These are phyloP conservation scores for Parotia lawesii DNA, from an alignment of 2,113 vertebrate species.

Conservation along the genomic window DNA sequence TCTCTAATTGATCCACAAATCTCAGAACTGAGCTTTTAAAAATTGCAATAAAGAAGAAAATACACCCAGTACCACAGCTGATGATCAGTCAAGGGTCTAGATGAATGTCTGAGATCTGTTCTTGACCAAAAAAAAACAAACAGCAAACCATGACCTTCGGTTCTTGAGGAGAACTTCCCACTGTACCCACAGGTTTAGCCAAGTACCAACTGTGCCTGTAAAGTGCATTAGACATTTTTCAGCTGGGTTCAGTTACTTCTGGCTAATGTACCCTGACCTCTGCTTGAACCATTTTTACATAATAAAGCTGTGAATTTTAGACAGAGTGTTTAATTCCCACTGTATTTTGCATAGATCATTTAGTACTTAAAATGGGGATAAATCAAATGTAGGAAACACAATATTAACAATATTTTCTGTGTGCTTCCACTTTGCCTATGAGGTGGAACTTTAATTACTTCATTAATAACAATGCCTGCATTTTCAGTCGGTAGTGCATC, in stretches of 20 bases:
- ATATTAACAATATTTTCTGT: slow-evolving; percentile 58
- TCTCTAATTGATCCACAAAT: slow-evolving; percentile 1
- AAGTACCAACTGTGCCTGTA: neutral
- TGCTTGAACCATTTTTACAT: slow-evolving; percentile 9
- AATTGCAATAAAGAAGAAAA: neutral
- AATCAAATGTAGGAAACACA: slow-evolving; percentile 48
- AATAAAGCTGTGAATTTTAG: slow-evolving; percentile 36
- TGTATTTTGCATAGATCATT: slow-evolving; percentile 43
- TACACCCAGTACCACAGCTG: neutral
- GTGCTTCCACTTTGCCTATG: slow-evolving; percentile 44
- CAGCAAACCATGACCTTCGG: neutral
- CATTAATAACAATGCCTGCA: slow-evolving; percentile 65
- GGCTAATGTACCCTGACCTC: neutral
- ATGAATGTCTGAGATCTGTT: neutral
- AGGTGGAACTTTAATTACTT: slow-evolving; percentile 67
- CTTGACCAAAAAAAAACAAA: neutral
- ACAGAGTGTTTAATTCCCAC: slow-evolving; percentile 22
- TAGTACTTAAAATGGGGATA: slow-evolving; percentile 33
- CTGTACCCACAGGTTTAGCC: neutral
- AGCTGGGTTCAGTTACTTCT: slow-evolving; percentile 14
- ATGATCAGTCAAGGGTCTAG: neutral
- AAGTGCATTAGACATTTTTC: neutral
- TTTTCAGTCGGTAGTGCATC: slow-evolving; percentile 26
- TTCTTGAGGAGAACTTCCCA: neutral
- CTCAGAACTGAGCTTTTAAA: neutral